phyloP scores from a whole-genome alignment of 1,140 invertebrate species.

The Rhopalosiphum padi region DNA sequence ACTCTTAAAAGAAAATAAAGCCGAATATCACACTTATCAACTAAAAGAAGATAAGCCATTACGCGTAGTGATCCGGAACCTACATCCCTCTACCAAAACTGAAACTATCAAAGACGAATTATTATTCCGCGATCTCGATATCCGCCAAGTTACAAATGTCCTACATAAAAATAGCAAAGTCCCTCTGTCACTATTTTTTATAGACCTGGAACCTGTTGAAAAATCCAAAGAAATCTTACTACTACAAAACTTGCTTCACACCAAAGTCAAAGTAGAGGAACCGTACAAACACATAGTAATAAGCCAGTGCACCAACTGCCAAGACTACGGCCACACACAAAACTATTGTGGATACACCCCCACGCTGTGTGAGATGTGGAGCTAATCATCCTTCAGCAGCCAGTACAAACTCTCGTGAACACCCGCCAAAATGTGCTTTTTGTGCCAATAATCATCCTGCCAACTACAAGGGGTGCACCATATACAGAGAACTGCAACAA shows the following conservation, averaged over 20 bases:
- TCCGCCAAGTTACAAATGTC: background rate
- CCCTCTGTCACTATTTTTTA: background rate
- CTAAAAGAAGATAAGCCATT: background rate
- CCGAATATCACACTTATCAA: background rate
- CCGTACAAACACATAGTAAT: background rate
- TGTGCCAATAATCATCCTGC: slow-evolving; percentile 63
- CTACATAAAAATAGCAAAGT: background rate
- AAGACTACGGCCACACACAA: slow-evolving; percentile 59
- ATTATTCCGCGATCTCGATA: background rate
- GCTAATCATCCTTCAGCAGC: slow-evolving; percentile 62
- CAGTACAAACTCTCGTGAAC: slow-evolving; percentile 63
- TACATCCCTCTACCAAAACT: background rate
- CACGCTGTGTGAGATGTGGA: slow-evolving; percentile 63
- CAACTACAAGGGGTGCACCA: slow-evolving; percentile 62
- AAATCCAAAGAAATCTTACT: background rate
- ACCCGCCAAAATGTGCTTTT: slow-evolving; percentile 62
- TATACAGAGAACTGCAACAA: slow-evolving; percentile 33
- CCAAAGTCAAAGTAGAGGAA: background rate
- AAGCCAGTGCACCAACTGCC: background rate
- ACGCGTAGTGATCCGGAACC: background rate
- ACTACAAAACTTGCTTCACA: background rate
- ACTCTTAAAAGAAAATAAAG: background rate
- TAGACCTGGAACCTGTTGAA: background rate
- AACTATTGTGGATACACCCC: background rate
- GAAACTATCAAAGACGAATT: background rate